A percentile compares a stretch with the other conserved stretches of the same genome.
phyloP scores from a whole-genome alignment of 92 coral and sea anemone genomes.

The Epizoanthus stellaris region DNA sequence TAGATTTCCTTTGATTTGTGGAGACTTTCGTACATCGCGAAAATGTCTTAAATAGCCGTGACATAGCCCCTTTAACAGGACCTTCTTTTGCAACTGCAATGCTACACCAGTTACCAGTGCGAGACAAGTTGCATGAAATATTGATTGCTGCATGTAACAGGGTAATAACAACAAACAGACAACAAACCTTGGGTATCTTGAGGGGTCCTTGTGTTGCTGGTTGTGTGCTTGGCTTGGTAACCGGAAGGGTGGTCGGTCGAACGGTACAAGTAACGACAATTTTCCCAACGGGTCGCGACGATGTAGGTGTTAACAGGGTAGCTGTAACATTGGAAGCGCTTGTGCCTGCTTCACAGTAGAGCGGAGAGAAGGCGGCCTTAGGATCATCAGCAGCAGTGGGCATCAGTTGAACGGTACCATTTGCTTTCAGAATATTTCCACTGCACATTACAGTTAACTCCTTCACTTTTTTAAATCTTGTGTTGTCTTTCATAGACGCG shows the following conservation, averaged over 20 bases:
- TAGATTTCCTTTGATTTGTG: no score
- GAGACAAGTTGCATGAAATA: no score
- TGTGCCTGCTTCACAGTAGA: conserved; percentile 27
- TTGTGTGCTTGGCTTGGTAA: neutral
- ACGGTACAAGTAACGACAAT: neutral
- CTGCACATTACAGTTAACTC: neutral
- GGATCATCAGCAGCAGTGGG: neutral
- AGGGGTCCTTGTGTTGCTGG: conserved; percentile 13
- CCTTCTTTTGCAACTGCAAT: no score
- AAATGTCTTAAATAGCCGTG: no score
- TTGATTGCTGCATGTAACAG: no score
- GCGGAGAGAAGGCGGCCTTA: neutral
- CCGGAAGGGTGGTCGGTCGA: conserved; percentile 3
- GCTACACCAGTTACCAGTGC: no score
- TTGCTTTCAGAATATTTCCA: neutral
- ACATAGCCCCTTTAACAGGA: no score
- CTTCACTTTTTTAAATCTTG: neutral
- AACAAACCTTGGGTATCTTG: conserved; percentile 31
- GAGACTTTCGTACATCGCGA: no score
- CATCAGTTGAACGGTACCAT: neutral
- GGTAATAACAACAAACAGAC: neutral
- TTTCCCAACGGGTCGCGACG: neutral
- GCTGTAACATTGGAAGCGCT: conserved; percentile 10
- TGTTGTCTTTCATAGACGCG: neutral
- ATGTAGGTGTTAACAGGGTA: conserved; percentile 34